A percentile compares a stretch with the other conserved stretches of the same genome.
These are phyloP conservation scores for Cephalopterus ornatus DNA, from an alignment of 2,113 vertebrate species.

Conservation along the genomic window DNA sequence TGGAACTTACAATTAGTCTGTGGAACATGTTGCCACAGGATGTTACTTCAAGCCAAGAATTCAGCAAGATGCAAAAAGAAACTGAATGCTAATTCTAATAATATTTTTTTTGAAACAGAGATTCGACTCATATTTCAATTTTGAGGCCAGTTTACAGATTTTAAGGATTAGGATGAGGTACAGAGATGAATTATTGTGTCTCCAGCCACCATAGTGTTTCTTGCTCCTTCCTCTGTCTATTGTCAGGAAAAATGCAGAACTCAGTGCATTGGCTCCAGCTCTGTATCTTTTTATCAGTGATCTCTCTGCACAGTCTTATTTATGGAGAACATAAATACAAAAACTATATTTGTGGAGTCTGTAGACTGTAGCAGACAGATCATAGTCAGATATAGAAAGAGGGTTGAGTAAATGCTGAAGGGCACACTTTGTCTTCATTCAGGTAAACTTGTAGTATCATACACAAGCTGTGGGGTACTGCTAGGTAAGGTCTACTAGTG, in stretches of 20 bases:
- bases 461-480: not conserved
- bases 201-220: not conserved
- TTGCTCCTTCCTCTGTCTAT: not conserved
- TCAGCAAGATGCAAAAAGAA: not conserved
- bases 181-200: not conserved
- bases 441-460: not conserved
- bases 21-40: slow-evolving; percentile 2
- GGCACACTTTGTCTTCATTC: not conserved
- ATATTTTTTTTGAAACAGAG: not conserved
- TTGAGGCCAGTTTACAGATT: not conserved
- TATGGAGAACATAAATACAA: not conserved
- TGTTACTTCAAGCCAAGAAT: slow-evolving; percentile 18
- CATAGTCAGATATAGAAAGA: not conserved
- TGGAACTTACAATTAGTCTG: slow-evolving; percentile 35
- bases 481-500: not conserved
- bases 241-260: not conserved
- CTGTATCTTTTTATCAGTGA: not conserved
- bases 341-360: not conserved
- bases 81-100: slow-evolving; percentile 5
- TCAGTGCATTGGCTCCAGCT: not conserved
- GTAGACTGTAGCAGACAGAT: not conserved
- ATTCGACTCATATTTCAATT: not conserved
- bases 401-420: not conserved
- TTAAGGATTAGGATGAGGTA: not conserved
- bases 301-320: not conserved